Percentiles rank a stretch among this genome's conserved stretches.
Conservation (phyloP, 2,797 vertebrate genomes). For the Chloroceryle amazona region DNA sequence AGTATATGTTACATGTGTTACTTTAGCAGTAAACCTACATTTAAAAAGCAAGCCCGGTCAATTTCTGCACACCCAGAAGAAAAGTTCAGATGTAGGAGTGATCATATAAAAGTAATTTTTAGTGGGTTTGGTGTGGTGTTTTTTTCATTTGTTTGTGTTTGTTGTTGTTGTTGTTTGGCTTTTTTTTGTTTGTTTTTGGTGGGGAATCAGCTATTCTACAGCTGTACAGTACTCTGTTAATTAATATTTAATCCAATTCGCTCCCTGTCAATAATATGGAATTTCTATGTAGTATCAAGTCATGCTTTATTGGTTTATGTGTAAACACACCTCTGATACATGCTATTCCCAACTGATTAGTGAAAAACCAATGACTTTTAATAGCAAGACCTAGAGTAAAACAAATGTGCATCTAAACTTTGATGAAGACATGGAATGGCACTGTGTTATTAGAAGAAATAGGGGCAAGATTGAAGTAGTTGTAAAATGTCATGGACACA, state of each 20-base stretch:
- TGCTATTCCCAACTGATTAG: background rate
- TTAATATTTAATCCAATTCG: background rate
- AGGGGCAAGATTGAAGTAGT: background rate
- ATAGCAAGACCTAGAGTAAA: background rate
- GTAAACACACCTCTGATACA: background rate
- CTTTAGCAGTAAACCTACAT: background rate
- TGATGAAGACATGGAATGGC: background rate
- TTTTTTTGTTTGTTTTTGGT: background rate
- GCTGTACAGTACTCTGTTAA: background rate
- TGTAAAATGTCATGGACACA: background rate
- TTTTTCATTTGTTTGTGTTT: too few relatives aligned
- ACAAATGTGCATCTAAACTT: background rate
- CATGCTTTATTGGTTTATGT: background rate
- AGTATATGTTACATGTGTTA: background rate
- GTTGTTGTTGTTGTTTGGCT: too few relatives aligned
- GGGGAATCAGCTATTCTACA: background rate
- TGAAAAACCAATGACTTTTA: background rate
- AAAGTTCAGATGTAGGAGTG: rapidly evolving
- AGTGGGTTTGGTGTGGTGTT: too few relatives aligned
- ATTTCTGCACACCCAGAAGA: rapidly evolving
- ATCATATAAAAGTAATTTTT: background rate
- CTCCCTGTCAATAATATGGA: background rate
- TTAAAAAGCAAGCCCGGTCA: background rate
- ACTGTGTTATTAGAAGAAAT: background rate
- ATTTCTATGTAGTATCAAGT: background rate